phyloP scores from a whole-genome alignment of 2,888 invertebrate genomes.

The Tetragonula carbonaria region DNA sequence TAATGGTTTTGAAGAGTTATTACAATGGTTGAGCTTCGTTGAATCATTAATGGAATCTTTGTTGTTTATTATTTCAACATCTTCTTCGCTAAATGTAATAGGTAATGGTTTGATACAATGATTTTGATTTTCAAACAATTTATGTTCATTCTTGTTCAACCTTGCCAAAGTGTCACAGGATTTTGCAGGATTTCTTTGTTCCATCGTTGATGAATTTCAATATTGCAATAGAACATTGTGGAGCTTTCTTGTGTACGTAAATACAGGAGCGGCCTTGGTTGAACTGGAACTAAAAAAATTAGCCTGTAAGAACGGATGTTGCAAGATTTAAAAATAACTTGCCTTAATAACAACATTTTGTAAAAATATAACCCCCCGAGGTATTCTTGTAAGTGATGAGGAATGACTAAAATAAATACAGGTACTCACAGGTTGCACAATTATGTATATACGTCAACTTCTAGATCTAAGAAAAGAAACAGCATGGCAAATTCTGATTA shows the following conservation, averaged over 20 bases:
- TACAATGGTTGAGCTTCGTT: constrained; percentile 44
- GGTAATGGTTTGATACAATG: constrained; percentile 61
- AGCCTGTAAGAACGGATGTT: neutral
- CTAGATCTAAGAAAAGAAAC: constrained; percentile 44
- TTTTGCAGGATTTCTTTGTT: constrained; percentile 60
- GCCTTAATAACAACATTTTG: neutral
- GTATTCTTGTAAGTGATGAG: neutral
- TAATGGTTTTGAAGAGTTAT: constrained; percentile 25
- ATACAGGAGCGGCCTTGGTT: constrained; percentile 68
- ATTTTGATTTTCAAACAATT: constrained; percentile 55
- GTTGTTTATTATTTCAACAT: constrained; percentile 33
- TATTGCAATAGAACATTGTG: constrained; percentile 65
- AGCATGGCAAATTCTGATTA: neutral
- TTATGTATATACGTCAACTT: neutral
- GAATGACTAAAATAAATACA: constrained; percentile 21
- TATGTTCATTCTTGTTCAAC: constrained; percentile 48
- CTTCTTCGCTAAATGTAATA: constrained; percentile 54
- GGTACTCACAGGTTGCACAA: constrained; percentile 28
- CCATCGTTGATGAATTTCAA: constrained; percentile 63
- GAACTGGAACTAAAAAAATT: constrained; percentile 66
- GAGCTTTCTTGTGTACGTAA: constrained; percentile 71
- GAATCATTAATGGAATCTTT: constrained; percentile 37
- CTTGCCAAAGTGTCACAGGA: constrained; percentile 56
- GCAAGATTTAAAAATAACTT: neutral
- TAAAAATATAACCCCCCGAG: neutral